Base-by-base conservation (phyloP, 2,113 vertebrate species). In the Apeltes quadracus region DNA sequence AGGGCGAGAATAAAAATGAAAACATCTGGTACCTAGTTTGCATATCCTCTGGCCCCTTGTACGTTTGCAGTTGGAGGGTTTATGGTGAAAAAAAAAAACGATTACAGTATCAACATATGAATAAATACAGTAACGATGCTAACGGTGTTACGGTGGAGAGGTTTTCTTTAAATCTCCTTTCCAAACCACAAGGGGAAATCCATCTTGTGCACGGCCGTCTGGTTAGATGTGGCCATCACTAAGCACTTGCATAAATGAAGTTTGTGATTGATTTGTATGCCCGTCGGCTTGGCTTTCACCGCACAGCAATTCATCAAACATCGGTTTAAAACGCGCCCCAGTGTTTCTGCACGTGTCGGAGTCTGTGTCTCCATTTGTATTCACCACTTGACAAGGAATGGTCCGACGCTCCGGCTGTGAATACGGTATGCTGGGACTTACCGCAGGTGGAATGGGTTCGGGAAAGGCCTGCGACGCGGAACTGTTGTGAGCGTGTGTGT, bases 401-500 rank as follows among this genome's bases (percentile, higher is more conserved):
- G 48, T 6, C 20, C 5, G 55, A 80, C 25, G 29, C 27, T 39
- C 34, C 1, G 27, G 57, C 41, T 46, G 71, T 55, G 57, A 79
- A 15, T n/a, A 66, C 66, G 63, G 65, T 54, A 61, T 65, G 68
- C 70, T 51, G 54, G 76, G 38, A 76, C 73, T 63, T 67, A 74
- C 70, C 56, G 73, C 86, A 83, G 73, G 75, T 79, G 84, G 75
- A 80, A 57, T 75, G 87, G 79, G 71, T 84, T 84, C 81, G 81
- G 46, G 69, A 81, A 86, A 72, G 82, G 79, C 71, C 81, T 83
- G 69, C 44, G 25, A 68, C 85, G 85, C 88, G 83, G 84, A 84
- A 77, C 81, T 90, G 85, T 89, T 90, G 72, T 89, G 85, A 72
- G 84, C 34, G 58, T 84, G 78, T 91, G 87, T 92, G 74, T 12